Conservation (phyloP, 1,140 invertebrate species). For the Ridgeia piscesae region DNA sequence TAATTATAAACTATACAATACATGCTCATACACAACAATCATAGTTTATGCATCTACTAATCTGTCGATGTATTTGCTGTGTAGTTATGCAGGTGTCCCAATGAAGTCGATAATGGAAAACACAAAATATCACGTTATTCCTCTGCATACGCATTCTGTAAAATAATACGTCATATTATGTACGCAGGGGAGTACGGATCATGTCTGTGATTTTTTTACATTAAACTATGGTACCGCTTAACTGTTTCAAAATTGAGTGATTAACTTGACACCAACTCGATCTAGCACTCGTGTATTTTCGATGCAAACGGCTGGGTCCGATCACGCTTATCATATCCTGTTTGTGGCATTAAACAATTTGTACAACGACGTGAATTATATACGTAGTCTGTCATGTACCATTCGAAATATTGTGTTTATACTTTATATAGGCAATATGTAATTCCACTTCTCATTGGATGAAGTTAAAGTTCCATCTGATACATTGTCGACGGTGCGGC, state of each 20-base stretch:
- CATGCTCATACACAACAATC: neutral
- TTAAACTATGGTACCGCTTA: neutral
- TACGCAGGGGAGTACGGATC: neutral
- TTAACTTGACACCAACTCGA: neutral
- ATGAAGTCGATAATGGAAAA: neutral
- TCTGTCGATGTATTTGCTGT: neutral
- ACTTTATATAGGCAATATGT: neutral
- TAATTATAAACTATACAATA: neutral
- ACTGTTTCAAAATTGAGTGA: neutral
- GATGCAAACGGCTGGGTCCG: neutral
- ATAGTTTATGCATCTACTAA: neutral
- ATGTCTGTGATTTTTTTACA: neutral
- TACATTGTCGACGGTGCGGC: no score
- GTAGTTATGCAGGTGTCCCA: neutral
- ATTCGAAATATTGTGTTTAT: neutral
- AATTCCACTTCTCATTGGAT: no score
- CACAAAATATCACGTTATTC: neutral
- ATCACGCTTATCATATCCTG: neutral
- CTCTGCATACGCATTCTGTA: neutral
- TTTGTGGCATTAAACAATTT: neutral
- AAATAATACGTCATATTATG: neutral
- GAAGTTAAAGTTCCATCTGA: no score
- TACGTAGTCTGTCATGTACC: neutral
- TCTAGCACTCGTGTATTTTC: neutral
- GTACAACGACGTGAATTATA: neutral